phyloP scores from a whole-genome alignment of 2,888 invertebrate species.

The Acleris literana region DNA sequence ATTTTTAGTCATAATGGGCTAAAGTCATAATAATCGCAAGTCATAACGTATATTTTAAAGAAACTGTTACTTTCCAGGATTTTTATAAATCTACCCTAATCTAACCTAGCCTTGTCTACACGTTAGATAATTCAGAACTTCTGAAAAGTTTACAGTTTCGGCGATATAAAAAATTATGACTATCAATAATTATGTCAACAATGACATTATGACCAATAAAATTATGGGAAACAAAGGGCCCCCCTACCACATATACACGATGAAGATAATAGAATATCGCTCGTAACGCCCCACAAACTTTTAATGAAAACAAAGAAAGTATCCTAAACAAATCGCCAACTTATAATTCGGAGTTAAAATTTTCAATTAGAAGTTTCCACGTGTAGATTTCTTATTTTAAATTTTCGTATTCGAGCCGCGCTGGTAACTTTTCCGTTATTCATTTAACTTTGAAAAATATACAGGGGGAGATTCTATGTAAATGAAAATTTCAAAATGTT shows the following conservation, averaged over 20 bases:
- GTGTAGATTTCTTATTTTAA: constrained; percentile 32
- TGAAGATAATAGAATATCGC: not conserved
- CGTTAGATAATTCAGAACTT: too few species aligned
- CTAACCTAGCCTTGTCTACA: too few species aligned
- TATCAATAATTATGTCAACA: too few species aligned
- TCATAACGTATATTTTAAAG: too few species aligned
- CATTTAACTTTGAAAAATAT: constrained; percentile 23
- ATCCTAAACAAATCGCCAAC: constrained; percentile 22
- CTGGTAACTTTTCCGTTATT: constrained; percentile 10
- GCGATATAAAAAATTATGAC: too few species aligned
- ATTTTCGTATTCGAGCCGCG: constrained; percentile 11
- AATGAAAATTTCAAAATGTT: not conserved
- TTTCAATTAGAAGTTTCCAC: constrained; percentile 40
- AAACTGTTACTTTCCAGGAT: too few species aligned
- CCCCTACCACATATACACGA: not conserved
- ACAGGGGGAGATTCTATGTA: not conserved
- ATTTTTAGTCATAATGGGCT: too few species aligned
- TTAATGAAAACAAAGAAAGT: constrained; percentile 15
- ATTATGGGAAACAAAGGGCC: too few species aligned
- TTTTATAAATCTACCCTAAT: too few species aligned
- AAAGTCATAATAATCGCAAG: too few species aligned
- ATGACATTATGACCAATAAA: too few species aligned
- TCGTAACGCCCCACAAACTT: not conserved
- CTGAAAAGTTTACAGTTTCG: too few species aligned
- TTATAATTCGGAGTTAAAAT: constrained; percentile 21